Conservation (phyloP, 2,113 vertebrate genomes). For the Cyanoramphus novaezelandiae region DNA sequence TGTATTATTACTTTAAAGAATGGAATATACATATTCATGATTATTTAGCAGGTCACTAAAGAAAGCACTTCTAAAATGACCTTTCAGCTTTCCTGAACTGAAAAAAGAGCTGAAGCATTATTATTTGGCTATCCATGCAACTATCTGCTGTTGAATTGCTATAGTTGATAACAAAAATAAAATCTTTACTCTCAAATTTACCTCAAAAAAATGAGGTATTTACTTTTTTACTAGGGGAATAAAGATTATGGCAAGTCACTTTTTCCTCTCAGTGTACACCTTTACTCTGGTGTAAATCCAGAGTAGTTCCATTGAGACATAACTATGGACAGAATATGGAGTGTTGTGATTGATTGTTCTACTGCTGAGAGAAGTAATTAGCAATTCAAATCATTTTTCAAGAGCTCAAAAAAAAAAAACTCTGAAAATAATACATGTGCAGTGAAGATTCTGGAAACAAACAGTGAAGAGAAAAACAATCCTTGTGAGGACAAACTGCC, state of each 20-base stretch:
- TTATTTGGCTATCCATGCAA: background rate
- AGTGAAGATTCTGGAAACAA: background rate
- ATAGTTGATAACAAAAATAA: background rate
- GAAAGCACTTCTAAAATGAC: background rate
- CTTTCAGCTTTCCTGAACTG: background rate
- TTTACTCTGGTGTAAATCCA: background rate
- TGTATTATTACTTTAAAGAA: background rate
- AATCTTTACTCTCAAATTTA: background rate
- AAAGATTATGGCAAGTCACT: background rate
- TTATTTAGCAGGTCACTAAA: background rate
- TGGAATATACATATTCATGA: background rate
- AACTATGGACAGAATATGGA: background rate
- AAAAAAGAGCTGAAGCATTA: background rate
- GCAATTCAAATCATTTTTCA: background rate
- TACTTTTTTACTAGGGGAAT: background rate
- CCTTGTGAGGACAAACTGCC: background rate
- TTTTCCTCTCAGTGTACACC: background rate
- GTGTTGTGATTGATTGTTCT: background rate
- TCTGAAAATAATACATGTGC: background rate
- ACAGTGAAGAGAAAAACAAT: background rate
- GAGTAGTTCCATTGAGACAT: background rate
- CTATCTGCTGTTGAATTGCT: background rate
- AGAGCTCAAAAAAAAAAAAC: background rate
- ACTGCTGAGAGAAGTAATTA: background rate
- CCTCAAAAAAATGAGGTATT: background rate